A percentile compares a stretch with the other conserved stretches of the same genome.
phyloP scores from a whole-genome alignment of 1,140 invertebrate species.

The Calliphora vicina region DNA sequence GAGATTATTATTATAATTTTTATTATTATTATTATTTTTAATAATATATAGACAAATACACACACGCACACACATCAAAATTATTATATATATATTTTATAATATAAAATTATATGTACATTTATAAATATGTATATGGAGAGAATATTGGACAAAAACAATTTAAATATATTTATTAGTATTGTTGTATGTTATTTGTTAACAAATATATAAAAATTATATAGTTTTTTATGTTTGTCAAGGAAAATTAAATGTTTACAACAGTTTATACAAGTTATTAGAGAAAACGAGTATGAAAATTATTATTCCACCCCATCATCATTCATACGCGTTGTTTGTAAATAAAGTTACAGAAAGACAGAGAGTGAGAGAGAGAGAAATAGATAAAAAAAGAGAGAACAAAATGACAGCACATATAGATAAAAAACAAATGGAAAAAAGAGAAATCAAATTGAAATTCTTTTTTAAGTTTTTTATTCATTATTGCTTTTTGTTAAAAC shows the following conservation, averaged over 20 bases:
- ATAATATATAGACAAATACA: neutral
- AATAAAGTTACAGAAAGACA: neutral
- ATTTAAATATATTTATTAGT: neutral
- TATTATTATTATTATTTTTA: neutral
- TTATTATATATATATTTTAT: neutral
- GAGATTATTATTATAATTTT: neutral
- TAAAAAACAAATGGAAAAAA: slow-evolving; percentile 1
- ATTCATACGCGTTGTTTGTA: neutral
- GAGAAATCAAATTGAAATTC: neutral
- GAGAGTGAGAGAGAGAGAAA: neutral
- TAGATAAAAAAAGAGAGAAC: neutral
- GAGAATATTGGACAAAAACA: neutral
- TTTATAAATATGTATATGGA: neutral
- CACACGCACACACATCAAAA: neutral
- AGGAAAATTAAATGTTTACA: neutral
- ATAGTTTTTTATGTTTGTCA: too few relatives aligned
- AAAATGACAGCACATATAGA: slow-evolving; percentile 9
- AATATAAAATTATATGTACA: too few relatives aligned
- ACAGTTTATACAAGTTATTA: neutral
- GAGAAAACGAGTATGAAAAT: neutral
- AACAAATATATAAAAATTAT: neutral
- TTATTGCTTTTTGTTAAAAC: neutral
- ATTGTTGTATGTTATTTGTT: neutral
- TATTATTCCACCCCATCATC: slow-evolving; percentile 3
- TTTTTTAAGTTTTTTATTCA: neutral